phyloP scores from a whole-genome alignment of 2,888 invertebrate genomes.

The Stomorhina lunata region DNA sequence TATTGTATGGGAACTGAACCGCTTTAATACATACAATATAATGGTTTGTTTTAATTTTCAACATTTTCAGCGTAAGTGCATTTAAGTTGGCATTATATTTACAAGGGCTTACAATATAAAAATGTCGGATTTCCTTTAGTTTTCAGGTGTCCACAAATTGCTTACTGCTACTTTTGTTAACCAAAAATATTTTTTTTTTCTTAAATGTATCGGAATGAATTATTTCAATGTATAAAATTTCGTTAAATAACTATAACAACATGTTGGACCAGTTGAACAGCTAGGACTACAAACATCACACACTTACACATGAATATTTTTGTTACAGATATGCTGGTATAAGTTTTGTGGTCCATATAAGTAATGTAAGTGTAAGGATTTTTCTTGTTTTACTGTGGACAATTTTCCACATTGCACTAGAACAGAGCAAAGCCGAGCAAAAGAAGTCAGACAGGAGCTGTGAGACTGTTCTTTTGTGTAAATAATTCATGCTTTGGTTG shows the following conservation, averaged over 20 bases:
- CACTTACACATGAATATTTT: neutral
- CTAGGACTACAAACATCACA: neutral
- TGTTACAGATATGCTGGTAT: neutral
- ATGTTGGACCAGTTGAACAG: too few relatives aligned
- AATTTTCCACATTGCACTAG: constrained; percentile 2
- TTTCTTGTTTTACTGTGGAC: neutral
- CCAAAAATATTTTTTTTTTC: neutral
- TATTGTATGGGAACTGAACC: too few relatives aligned
- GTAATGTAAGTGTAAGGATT: neutral
- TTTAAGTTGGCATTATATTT: neutral
- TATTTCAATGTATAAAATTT: too few relatives aligned
- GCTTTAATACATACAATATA: too few relatives aligned
- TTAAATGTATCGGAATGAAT: too few relatives aligned
- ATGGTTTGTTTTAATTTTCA: too few relatives aligned
- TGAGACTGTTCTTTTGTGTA: constrained; percentile 1
- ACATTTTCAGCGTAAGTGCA: neutral
- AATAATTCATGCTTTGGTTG: constrained; percentile 5
- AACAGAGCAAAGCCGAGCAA: neutral
- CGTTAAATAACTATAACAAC: neutral
- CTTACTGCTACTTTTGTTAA: neutral
- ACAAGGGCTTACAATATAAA: neutral
- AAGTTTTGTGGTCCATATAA: constrained; percentile 1
- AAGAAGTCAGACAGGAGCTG: too few relatives aligned
- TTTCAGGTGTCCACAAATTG: constrained; percentile 1
- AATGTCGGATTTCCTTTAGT: neutral